phyloP scores from a whole-genome alignment of 2,888 invertebrate genomes.

The Amphipyra berbera region DNA sequence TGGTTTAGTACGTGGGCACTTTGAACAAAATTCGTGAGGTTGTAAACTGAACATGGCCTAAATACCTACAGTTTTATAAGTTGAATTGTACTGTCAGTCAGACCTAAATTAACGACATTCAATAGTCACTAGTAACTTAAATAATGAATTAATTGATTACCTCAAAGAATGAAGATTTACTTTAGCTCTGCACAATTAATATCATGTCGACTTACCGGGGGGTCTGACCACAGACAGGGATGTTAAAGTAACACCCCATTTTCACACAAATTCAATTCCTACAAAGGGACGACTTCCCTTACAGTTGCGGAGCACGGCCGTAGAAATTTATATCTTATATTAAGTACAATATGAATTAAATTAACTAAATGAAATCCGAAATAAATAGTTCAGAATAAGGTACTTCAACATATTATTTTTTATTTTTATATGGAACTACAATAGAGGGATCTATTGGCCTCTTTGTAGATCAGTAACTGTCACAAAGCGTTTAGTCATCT shows the following conservation, averaged over 20 bases:
- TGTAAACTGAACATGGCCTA: no score
- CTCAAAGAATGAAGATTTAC: neutral
- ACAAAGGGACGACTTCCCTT: slow-evolving; percentile 64
- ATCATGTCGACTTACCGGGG: slow-evolving; percentile 63
- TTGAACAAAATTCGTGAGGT: no score
- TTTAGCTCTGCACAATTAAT: slow-evolving; percentile 23
- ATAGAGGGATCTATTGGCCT: slow-evolving; percentile 84
- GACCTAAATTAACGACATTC: no score
- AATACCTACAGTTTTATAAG: neutral
- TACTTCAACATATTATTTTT: slow-evolving; percentile 74
- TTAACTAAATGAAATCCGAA: slow-evolving; percentile 20
- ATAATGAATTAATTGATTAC: neutral
- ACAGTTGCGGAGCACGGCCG: neutral
- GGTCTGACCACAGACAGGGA: slow-evolving; percentile 71
- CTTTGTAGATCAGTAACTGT: slow-evolving; percentile 84
- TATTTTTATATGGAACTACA: slow-evolving; percentile 79
- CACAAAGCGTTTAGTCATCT: slow-evolving; percentile 80
- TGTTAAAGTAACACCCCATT: slow-evolving; percentile 69
- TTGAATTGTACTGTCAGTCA: neutral
- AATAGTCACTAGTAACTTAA: no score
- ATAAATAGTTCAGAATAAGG: slow-evolving; percentile 53
- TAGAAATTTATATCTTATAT: slow-evolving; percentile 55
- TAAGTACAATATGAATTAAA: slow-evolving; percentile 41
- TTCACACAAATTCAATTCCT: slow-evolving; percentile 68
- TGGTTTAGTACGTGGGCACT: no score